phyloP scores from a whole-genome alignment of 2,797 vertebrate species.

The Ataeniobius toweri region DNA sequence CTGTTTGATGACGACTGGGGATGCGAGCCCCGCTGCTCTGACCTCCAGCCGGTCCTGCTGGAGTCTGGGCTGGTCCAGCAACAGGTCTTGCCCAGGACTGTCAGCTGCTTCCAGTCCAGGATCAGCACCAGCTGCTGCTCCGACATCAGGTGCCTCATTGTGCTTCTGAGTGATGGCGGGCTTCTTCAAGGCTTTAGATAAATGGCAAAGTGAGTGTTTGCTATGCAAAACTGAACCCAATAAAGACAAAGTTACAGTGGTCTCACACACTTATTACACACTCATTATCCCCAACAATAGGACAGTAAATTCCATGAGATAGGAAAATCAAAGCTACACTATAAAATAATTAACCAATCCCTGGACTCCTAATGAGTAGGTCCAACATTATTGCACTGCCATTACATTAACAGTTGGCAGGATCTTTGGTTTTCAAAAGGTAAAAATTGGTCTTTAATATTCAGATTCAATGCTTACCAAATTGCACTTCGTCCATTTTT shows the following conservation, averaged over 20 bases:
- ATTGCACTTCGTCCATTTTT: conserved; percentile 88
- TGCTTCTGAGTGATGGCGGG: conserved; percentile 81
- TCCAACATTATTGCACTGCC: neutral
- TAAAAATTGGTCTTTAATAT: neutral
- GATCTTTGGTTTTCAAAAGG: neutral
- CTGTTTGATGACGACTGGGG: conserved; percentile 53
- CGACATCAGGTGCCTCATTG: conserved; percentile 46
- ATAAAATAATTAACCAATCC: neutral
- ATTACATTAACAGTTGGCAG: neutral
- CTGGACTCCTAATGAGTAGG: neutral
- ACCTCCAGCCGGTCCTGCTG: conserved; percentile 67
- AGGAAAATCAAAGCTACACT: neutral
- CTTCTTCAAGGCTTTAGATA: conserved; percentile 77
- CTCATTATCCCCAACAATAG: neutral
- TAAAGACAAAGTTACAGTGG: neutral
- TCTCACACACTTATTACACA: neutral
- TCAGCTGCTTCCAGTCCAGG: conserved; percentile 63
- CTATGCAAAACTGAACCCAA: neutral
- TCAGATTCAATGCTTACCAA: conserved; percentile 75
- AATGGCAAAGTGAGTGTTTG: conserved; percentile 3
- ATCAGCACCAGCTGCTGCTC: conserved; percentile 60
- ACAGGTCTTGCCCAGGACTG: conserved; percentile 59
- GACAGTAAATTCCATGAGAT: neutral
- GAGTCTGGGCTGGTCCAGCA: conserved; percentile 73
- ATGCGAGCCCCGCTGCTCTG: conserved; percentile 38